Percentiles rank a stretch among this genome's conserved stretches.
These are phyloP conservation scores for Cynodonichthys magdalenae DNA, from an alignment of 2,797 vertebrate species.

Conservation along the genomic window DNA sequence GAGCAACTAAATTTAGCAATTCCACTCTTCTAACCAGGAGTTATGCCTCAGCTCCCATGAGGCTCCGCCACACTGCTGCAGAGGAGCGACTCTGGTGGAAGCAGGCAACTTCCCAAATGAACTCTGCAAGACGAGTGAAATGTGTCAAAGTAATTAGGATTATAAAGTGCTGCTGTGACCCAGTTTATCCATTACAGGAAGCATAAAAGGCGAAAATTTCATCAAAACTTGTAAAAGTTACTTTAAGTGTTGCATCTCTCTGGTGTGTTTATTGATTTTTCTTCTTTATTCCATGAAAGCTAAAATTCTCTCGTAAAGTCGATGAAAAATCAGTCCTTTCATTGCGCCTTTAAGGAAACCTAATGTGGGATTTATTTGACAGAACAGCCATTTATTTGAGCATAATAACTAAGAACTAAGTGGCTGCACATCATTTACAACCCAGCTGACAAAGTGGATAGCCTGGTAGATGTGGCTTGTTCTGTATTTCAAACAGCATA, in stretches of 20 bases:
- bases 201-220: background rate
- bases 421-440: too few species aligned
- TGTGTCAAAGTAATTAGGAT: slow-evolving; percentile 10
- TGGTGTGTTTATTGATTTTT: background rate
- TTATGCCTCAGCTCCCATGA: slow-evolving; percentile 36
- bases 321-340: background rate
- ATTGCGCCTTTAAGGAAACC: background rate
- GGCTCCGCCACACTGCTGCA: slow-evolving; percentile 5
- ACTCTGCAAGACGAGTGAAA: background rate
- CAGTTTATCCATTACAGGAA: slow-evolving; percentile 9
- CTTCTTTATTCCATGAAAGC: background rate
- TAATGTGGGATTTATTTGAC: too few species aligned
- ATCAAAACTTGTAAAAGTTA: background rate
- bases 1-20: slow-evolving; percentile 49
- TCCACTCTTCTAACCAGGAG: slow-evolving; percentile 31
- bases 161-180: slow-evolving; percentile 4
- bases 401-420: too few species aligned
- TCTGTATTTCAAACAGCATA: too few species aligned
- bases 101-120: slow-evolving; percentile 10
- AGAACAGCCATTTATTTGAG: too few species aligned
- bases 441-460: too few species aligned
- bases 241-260: background rate
- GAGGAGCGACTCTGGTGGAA: slow-evolving; percentile 6
- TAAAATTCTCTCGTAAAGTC: background rate
- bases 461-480: too few species aligned